Evolutionary conservation across 2,113 vertebrate species (phyloP), one percentile per base, ranked within the genome.

Genomic region (Xenopus tropicalis): DNA sequence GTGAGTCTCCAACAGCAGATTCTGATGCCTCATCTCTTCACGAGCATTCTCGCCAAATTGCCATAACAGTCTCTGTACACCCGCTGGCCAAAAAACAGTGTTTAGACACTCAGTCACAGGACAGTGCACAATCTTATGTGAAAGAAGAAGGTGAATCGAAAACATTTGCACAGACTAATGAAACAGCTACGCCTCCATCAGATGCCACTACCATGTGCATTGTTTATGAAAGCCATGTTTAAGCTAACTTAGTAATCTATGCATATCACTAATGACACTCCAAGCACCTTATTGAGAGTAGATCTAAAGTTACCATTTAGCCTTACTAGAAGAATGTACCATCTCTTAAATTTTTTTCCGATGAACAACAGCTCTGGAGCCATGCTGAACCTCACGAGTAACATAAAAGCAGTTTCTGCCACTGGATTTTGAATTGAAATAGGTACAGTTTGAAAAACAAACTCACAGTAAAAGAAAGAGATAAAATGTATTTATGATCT

Each of bases 221-320:
- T 80, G 84, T 94, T 66, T 97, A 96, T 9, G 96, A 99, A 93
- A 99, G 96, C 93, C 95, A 97, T 86, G 96, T 99, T 87, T 98
- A 91, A 94, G 42, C 70, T 83, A 80, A 83, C 74, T 81, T 58
- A 21, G 80, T 83, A 84, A 87, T 83, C 89, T 92, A 90, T 92
- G 91, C 92, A 93, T 88, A 89, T 87, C 84, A 80, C 82, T 84
- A 86, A 87, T 85, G 86, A 84, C 87, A 88, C 89, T 82, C 84
- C 86, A 83, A 85, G 85, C 83, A 80, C 85, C 86, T 88, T 82
- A 86, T 83, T 81, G 86, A 85, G 83, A 76, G 79, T 80, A 21
- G 80, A 83, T 48, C 80, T 82, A 77, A 85, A 87, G 83, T 88
- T 87, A 86, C 88, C 86, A 79, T 84, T 86, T 89, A 92, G 89